Evolutionary conservation across 2,113 vertebrate genomes (phyloP), one percentile per base, ranked within the genome.

Genomic region (Pollimyrus isidori): DNA sequence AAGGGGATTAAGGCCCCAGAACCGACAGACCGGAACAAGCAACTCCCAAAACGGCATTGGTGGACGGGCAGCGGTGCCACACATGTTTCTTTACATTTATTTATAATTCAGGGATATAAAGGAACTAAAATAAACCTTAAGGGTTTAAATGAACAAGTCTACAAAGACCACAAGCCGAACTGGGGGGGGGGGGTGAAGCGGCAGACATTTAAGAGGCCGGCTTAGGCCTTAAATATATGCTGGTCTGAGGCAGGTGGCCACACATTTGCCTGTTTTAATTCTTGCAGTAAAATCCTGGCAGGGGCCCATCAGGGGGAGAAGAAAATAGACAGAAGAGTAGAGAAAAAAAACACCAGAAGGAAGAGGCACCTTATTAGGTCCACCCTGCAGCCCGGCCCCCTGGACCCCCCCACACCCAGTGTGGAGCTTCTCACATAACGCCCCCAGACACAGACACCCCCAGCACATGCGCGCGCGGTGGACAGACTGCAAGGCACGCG

Each of bases 321-420:
- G 56, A 62, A 86, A 30, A 19, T n/a, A 52, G n/a, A 48, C 84
- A 52, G n/a, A 23, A 89, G 82, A 35, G 56, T 46, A 89, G 87
- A 82, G 45, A 35, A 4, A 69, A 69, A 4, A 69, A 11, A 65
- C 21, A 62, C n/a, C n/a, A 26, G n/a, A 39, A 86, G 46, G 91
- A 92, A 92, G 86, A 90, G 91, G 35, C 39, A 42, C 19, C 76
- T 83, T 39, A 83, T 39, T 9, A 53, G 35, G 39, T 15, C n/a
- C 58, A 62, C 7, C 23, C 10, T 13, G 62, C 26, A 26, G n/a
- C 62, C 26, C 10, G 0, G n/a, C 1, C n/a, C n/a, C 10, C 2
- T 13, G n/a, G 62, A 13, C 23, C 23, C 58, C 58, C 19, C 62
- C 23, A 62, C 2, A 62, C 23, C 58, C 58, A 62, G 2, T 62